These are phyloP conservation scores for Malachius bipustulatus DNA, from an alignment of 2,888 invertebrate species.

Conservation along the genomic window DNA sequence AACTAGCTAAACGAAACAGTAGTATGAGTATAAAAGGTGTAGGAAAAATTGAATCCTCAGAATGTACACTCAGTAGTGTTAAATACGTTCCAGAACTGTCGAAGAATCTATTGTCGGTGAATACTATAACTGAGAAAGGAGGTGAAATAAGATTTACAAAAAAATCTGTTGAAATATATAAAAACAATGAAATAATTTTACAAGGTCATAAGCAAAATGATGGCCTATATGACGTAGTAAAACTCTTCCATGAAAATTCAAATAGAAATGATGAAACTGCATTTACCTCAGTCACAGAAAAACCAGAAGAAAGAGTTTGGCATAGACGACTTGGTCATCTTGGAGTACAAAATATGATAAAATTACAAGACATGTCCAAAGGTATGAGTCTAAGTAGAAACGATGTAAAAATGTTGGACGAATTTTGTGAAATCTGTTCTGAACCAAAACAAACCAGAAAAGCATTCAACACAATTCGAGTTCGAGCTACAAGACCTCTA, in stretches of 20 bases:
- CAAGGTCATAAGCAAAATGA: conserved; percentile 10
- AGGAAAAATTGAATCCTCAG: conserved; percentile 5
- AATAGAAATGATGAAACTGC: too few species aligned
- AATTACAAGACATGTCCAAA: too few species aligned
- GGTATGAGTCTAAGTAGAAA: too few species aligned
- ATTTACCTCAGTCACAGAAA: too few species aligned
- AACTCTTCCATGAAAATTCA: not conserved
- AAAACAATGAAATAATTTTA: conserved; percentile 10
- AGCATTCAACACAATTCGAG: conserved; percentile 28
- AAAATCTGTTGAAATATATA: conserved; percentile 14
- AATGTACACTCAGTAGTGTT: conserved; percentile 13
- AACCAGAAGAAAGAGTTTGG: conserved; percentile 13
- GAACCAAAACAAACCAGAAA: conserved; percentile 19
- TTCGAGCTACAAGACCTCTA: too few species aligned
- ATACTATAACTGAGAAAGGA: too few species aligned
- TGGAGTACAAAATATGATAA: too few species aligned
- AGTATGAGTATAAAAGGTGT: conserved; percentile 1
- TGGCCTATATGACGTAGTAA: conserved; percentile 8
- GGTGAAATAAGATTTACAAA: conserved; percentile 15
- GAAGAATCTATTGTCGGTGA: too few species aligned
- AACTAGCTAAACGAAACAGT: conserved; percentile 6
- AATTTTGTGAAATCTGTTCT: conserved; percentile 10
- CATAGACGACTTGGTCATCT: too few species aligned
- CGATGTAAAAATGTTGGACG: conserved; percentile 12
- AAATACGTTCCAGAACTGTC: conserved; percentile 18